Base-by-base conservation (phyloP, 2,113 vertebrate genomes). In the Passer domesticus region DNA sequence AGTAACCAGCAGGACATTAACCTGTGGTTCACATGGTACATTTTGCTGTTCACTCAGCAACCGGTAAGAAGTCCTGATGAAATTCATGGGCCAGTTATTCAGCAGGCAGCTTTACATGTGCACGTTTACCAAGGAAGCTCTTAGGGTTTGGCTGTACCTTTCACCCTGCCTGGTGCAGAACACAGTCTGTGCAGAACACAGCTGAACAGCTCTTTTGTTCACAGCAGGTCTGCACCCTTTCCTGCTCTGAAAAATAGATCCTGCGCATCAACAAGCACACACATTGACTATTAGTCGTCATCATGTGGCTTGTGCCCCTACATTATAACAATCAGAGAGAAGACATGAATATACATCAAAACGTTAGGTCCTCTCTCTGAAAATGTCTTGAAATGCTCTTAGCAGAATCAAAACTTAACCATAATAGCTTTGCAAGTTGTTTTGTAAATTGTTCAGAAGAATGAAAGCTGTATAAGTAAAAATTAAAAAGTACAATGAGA, bases 401-500 rank as follows among this genome's bases (percentile, higher is more conserved):
- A 81, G 35, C 17, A 52, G 37, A 83, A 59, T 75, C 75, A 95
- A 77, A 92, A 59, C 87, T 88, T 70, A 92, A 46, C 46, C 30
- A 75, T 24, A 70, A 73, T 50, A 90, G 35, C 72, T 75, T 74
- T 1, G 0, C 53, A 75, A 91, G 52, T 72, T 96, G 78, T 96
- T 88, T 96, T 96, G 72, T 30, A 90, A 91, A 91, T 95, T 94
- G 83, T 95, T 92, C 49, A 64, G 62, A 95, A 85, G 66, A 88
- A 91, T 91, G 68, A 92, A 89, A 91, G 77, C 58, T 70, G 50
- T 92, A 11, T 49, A 87, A 96, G 77, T 35, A 86, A 35, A 58
- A 87, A 96, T 87, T 94, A 81, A 81, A 72, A 93, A 96, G 58
- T 96, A 94, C 81, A 90, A 88, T 93, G 75, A 87, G n/a, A 68